phyloP scores from a whole-genome alignment of 2,113 vertebrate genomes.

The Plectropomus leopardus region DNA sequence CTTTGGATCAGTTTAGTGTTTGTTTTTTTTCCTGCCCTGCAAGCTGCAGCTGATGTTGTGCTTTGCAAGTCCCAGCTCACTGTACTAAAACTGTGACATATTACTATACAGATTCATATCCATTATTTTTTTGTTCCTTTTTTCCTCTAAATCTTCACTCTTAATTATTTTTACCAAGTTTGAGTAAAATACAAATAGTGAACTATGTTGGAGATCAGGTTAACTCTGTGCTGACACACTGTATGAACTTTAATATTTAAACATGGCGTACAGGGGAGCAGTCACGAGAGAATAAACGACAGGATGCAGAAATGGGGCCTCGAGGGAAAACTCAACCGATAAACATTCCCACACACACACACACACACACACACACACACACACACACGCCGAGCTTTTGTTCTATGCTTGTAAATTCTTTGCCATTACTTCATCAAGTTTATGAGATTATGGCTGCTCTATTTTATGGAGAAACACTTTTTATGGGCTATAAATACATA shows the following conservation, averaged over 20 bases:
- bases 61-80: not conserved
- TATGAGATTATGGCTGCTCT: conserved; percentile 35
- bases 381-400: conserved; percentile 4
- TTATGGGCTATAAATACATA: conserved; percentile 51
- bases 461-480: conserved; percentile 19
- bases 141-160: not conserved
- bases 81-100: not conserved
- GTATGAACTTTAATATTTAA: conserved; percentile 33
- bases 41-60: not conserved
- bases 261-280: not conserved
- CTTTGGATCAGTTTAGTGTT: conserved; percentile 1
- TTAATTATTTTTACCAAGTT: not conserved
- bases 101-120: not conserved
- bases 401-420: conserved; percentile 36
- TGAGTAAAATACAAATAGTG: not conserved
- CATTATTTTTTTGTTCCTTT: too few species aligned
- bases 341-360: conserved; percentile 19
- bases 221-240: not conserved
- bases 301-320: conserved; percentile 21
- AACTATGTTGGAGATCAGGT: not conserved
- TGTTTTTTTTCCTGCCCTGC: not conserved
- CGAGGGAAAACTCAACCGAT: conserved; percentile 1
- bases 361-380: conserved; percentile 1
- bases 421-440: conserved; percentile 30
- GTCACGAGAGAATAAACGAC: conserved; percentile 10